Evolutionary conservation across 2,888 invertebrate genomes (phyloP).

Genomic region (Nephrotoma flavescens): DNA sequence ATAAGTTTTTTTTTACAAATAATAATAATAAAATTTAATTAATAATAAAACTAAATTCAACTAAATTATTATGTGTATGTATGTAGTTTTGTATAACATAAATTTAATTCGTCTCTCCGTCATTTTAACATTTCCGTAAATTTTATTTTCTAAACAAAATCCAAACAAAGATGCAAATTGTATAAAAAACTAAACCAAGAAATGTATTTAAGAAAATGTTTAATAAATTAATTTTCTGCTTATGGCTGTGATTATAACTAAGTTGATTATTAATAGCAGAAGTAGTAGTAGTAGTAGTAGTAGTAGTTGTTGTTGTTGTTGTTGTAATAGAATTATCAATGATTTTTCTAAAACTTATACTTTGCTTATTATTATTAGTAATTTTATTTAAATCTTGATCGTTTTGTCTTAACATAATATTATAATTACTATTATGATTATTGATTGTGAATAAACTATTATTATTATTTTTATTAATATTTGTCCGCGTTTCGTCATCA

Average conservation of each 20-base stretch:
- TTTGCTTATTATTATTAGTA: not conserved
- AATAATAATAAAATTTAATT: not conserved
- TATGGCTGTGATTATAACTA: not conserved
- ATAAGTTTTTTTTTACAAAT: not conserved
- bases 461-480: not conserved
- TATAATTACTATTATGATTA: not conserved
- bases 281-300: not conserved
- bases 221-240: not conserved
- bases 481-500: no score
- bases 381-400: not conserved
- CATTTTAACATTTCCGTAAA: not conserved
- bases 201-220: not conserved
- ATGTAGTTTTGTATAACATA: not conserved
- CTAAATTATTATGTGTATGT: not conserved
- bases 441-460: not conserved
- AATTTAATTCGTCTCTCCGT: not conserved
- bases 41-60: not conserved
- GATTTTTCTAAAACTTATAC: not conserved
- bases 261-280: not conserved
- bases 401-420: not conserved
- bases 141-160: not conserved
- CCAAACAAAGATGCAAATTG: not conserved
- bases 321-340: not conserved
- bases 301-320: not conserved
- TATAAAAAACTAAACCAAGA: not conserved